A percentile compares a stretch with the other conserved stretches of the same genome.
Evolutionary conservation across 2,888 invertebrate species (phyloP).

Genomic region (Drosophila mettleri): DNA sequence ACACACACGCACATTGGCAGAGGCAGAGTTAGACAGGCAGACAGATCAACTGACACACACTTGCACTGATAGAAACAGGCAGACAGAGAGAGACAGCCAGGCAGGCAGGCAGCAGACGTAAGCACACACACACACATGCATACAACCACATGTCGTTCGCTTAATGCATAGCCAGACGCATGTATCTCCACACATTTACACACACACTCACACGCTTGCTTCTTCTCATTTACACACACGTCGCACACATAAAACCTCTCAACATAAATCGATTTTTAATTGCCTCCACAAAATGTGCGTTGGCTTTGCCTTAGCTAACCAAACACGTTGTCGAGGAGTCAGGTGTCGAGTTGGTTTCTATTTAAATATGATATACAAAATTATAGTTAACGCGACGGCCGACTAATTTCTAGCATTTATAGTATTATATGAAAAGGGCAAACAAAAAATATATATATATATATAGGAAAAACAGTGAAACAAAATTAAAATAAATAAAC

Average conservation of each 20-base stretch:
- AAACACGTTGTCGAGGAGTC: constrained; percentile 25
- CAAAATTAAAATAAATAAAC: constrained; percentile 3
- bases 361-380: constrained; percentile 59
- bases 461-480: neutral
- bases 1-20: neutral
- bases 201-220: too few species aligned
- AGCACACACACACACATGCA: neutral
- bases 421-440: too few species aligned
- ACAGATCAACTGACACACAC: neutral
- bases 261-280: constrained; percentile 76
- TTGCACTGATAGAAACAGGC: too few species aligned
- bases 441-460: neutral
- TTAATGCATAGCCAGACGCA: too few species aligned
- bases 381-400: constrained; percentile 21
- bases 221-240: neutral
- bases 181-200: too few species aligned
- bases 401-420: constrained; percentile 69
- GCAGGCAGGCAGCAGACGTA: too few species aligned
- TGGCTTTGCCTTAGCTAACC: constrained; percentile 4
- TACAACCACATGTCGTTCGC: neutral
- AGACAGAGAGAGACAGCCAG: too few species aligned
- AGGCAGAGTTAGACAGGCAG: neutral
- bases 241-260: constrained; percentile 2
- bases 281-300: constrained; percentile 47
- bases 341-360: constrained; percentile 45